Base-by-base conservation (phyloP, 2,797 vertebrate species). In the Xenentodon cancila region DNA sequence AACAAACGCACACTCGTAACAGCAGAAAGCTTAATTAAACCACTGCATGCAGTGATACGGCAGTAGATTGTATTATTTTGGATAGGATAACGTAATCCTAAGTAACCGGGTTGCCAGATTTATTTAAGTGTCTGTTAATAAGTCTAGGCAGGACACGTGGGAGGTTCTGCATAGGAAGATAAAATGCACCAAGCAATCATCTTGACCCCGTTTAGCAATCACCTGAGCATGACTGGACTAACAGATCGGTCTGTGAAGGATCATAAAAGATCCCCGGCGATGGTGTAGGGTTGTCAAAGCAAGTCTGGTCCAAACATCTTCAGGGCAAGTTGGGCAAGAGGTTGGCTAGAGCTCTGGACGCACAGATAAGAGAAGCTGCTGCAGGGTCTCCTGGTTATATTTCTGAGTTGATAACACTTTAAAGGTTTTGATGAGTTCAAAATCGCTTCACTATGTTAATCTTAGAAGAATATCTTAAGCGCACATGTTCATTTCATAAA, bases 311-410 rank as follows among this genome's bases (percentile, higher is more conserved):
- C 59, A 65, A 53, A 77, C 58, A 25, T 75, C 85, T 84, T 19
- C n/a, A 7, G 68, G 72, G 65, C 51, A 45, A 60, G 46, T 59
- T 0, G 7, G 22, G 17, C 3, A 71, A 84, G 75, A 85, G 64
- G 40, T 51, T 15, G 53, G 59, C 54, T 56, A 21, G 57, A 69
- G 60, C 72, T 71, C 79, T 87, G 80, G 71, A 73, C 75, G 45
- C 45, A 44, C 67, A 44, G 84, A 88, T 86, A 85, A 84, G 72
- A 77, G 19, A 34, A 73, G 70, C 43, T 47, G 18, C 43, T 52
- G 17, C 2, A 6, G 1, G 17, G 2, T 34, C 9, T 22, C 7
- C 42, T 42, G 17, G 21, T 20, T n/a, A 11, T 60, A 17, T 21
- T 48, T 12, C 7, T 18, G 27, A 20, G 20, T 20, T 49, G 25